A percentile compares a stretch with the other conserved stretches of the same genome.
These are phyloP conservation scores for Artemia sinica DNA, from an alignment of 2,888 invertebrate genomes.

Conservation along the genomic window DNA sequence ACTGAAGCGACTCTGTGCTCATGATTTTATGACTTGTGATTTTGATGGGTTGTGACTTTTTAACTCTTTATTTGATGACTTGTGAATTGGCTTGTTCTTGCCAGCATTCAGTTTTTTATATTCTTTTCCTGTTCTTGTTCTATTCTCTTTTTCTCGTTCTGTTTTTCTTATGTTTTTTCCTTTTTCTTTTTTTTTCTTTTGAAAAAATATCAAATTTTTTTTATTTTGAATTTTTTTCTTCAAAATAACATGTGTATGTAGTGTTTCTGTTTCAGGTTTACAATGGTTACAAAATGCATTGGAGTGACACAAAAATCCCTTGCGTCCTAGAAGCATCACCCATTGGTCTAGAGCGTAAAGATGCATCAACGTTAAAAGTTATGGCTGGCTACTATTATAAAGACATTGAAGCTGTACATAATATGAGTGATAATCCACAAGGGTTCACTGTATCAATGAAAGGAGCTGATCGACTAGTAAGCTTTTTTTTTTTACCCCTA, in stretches of 20 bases:
- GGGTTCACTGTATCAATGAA: constrained; percentile 81
- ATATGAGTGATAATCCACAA: constrained; percentile 72
- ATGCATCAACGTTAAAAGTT: constrained; percentile 62
- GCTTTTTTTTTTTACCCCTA: constrained; percentile 23
- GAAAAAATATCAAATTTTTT: constrained; percentile 21
- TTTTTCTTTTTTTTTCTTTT: constrained; percentile 16
- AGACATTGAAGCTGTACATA: constrained; percentile 60
- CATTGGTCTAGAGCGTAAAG: constrained; percentile 74
- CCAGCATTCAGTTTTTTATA: too few relatives aligned
- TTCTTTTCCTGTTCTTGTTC: too few relatives aligned
- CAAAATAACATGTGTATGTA: too few relatives aligned
- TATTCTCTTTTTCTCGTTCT: too few relatives aligned
- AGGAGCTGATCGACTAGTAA: constrained; percentile 63
- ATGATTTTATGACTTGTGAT: too few relatives aligned
- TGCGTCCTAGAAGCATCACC: constrained; percentile 79
- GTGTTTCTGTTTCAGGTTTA: constrained; percentile 43
- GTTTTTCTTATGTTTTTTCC: background rate
- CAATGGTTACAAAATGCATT: constrained; percentile 84
- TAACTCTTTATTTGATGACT: too few relatives aligned
- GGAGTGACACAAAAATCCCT: constrained; percentile 80
- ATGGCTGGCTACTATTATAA: constrained; percentile 69
- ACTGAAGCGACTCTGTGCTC: too few relatives aligned
- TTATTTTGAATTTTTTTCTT: background rate
- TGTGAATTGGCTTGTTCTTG: too few relatives aligned
- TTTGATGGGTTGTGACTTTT: too few relatives aligned